Base-by-base conservation (phyloP, 2,113 vertebrate species). In the Tretioscincus oriximinensis region DNA sequence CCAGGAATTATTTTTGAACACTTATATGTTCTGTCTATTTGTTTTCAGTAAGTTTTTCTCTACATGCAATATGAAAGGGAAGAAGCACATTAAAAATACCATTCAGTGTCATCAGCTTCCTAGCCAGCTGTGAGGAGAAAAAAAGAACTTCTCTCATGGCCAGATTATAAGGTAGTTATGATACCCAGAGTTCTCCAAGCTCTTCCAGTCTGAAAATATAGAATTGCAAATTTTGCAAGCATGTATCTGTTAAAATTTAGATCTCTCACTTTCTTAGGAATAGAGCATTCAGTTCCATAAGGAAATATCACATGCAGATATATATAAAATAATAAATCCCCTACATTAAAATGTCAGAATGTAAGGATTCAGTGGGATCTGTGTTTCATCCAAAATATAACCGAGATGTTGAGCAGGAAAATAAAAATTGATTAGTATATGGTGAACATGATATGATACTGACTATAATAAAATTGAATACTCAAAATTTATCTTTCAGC, bases 151-250 rank as follows among this genome's bases (percentile, higher is more conserved):
- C 80, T 1, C 22, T 24, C 35, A 2, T 0, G 0, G 4, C 21
- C 11, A 65, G 14, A 80, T 7, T 76, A 82, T 66, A 5, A 10
- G 26, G 70, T 85, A 70, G 5, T 12, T 77, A 77, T 0, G 58
- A 78, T 2, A 72, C 11, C 82, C 14, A 76, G 35, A 74, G 54
- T 71, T 65, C 54, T 3, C 1, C 12, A 41, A 58, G 1, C 78
- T 65, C 21, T 84, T 47, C 18, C 66, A 54, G 22, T 75, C 63
- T 41, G 80, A 4, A 83, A 85, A 82, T 80, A 76, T 0, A 0
- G 26, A 1, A 49, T 31, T 49, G 67, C 84, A 73, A 7, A 83
- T 64, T 87, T 82, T 60, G 81, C 70, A 88, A 87, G 72, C 18
- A 78, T 73, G 51, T 74, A 85, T 73, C 85, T 80, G 3, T 28